Conservation (phyloP, 2,888 invertebrate species). For the Synanthedon tipuliformis region DNA sequence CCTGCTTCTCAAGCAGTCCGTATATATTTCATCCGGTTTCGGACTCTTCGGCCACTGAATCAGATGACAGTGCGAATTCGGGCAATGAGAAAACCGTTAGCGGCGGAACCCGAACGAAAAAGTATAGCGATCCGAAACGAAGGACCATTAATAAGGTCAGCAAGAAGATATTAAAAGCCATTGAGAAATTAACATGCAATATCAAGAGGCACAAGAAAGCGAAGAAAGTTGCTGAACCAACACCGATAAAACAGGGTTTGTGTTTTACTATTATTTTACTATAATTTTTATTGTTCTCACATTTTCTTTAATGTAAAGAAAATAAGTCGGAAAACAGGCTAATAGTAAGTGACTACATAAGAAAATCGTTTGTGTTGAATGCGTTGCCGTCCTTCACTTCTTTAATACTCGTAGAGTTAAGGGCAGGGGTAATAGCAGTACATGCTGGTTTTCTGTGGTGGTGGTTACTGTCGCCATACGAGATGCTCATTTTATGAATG, state of each 20-base stretch:
- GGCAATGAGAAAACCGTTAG: constrained; percentile 48
- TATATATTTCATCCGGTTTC: constrained; percentile 60
- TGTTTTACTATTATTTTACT: constrained; percentile 1
- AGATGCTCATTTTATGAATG: too few relatives aligned
- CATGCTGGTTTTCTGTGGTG: too few relatives aligned
- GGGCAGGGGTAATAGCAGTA: too few relatives aligned
- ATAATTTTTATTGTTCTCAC: neutral
- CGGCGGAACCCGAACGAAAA: constrained; percentile 46
- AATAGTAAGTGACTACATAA: too few relatives aligned
- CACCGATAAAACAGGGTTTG: constrained; percentile 21
- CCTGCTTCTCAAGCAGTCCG: constrained; percentile 49
- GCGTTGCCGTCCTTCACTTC: too few relatives aligned
- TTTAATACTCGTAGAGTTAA: too few relatives aligned
- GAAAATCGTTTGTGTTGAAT: too few relatives aligned
- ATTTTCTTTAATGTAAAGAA: too few relatives aligned
- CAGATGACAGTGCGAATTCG: constrained; percentile 53
- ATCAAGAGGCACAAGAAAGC: constrained; percentile 40
- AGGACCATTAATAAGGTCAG: constrained; percentile 65
- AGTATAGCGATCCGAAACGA: constrained; percentile 57
- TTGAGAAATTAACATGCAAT: constrained; percentile 57
- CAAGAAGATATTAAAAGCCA: constrained; percentile 56
- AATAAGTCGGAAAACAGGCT: too few relatives aligned
- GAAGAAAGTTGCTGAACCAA: constrained; percentile 26
- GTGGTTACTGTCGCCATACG: too few relatives aligned
- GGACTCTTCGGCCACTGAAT: constrained; percentile 58